Percentiles rank a stretch among this genome's conserved stretches.
phyloP scores from a whole-genome alignment of 2,888 invertebrate genomes.

The Drosophila anceps region DNA sequence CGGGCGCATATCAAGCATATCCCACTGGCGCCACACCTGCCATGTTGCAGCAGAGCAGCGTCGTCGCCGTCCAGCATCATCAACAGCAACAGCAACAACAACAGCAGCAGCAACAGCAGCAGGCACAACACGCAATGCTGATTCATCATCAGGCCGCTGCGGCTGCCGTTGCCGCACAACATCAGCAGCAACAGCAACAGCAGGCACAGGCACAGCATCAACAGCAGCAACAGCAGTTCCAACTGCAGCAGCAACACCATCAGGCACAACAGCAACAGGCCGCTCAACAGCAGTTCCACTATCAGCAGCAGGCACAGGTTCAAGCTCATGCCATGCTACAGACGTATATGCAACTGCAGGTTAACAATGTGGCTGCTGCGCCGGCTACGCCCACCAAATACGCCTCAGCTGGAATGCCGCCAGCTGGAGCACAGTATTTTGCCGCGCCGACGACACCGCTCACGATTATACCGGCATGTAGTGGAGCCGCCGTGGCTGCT shows the following conservation, averaged over 20 bases:
- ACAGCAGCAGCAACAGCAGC: constrained; percentile 67
- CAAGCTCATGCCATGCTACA: constrained; percentile 84
- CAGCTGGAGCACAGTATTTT: constrained; percentile 71
- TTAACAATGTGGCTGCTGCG: constrained; percentile 77
- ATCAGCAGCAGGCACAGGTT: constrained; percentile 76
- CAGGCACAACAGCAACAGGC: constrained; percentile 75
- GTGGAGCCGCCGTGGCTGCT: constrained; percentile 76
- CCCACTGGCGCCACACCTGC: constrained; percentile 61
- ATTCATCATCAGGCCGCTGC: constrained; percentile 67
- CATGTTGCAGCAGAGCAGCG: constrained; percentile 74
- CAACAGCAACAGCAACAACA: constrained; percentile 71
- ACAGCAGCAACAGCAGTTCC: constrained; percentile 63
- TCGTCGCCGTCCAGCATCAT: constrained; percentile 72
- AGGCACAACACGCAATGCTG: constrained; percentile 55
- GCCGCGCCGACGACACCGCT: constrained; percentile 80
- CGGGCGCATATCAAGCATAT: constrained; percentile 69
- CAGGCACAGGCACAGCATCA: constrained; percentile 69
- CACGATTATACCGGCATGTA: constrained; percentile 81
- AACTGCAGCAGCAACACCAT: constrained; percentile 74
- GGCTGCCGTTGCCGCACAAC: constrained; percentile 62
- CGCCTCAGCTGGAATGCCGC: constrained; percentile 47
- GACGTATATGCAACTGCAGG: constrained; percentile 84
- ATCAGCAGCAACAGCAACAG: constrained; percentile 68
- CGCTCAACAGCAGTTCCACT: constrained; percentile 57
- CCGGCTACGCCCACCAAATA: constrained; percentile 82